These are phyloP conservation scores for Stegodyphus mimosarum DNA, from an alignment of 1,140 invertebrate species.

Conservation along the genomic window DNA sequence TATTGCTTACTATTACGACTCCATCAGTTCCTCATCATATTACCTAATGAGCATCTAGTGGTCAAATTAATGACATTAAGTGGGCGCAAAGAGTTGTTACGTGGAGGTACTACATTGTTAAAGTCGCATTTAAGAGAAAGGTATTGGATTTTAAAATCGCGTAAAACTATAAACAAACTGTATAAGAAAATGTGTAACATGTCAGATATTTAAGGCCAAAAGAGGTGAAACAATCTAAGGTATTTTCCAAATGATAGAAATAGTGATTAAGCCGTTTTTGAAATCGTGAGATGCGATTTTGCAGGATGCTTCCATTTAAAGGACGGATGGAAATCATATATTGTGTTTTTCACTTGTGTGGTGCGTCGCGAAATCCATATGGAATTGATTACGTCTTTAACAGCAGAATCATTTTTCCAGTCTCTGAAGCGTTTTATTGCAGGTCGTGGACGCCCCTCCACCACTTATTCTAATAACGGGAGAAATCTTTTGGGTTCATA, in stretches of 20 bases:
- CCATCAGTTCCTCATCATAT: too few species aligned
- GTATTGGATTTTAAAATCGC: constrained; percentile 16
- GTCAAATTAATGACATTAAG: too few species aligned
- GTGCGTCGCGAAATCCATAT: constrained; percentile 68
- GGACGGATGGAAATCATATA: constrained; percentile 67
- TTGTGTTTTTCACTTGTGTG: constrained; percentile 69
- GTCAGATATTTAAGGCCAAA: background rate
- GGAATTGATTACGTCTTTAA: constrained; percentile 67
- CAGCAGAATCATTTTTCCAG: constrained; percentile 67
- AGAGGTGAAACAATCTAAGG: background rate
- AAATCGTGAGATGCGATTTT: constrained; percentile 6
- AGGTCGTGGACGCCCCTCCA: constrained; percentile 62
- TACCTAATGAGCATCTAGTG: too few species aligned
- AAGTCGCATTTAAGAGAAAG: background rate
- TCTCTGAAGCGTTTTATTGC: constrained; percentile 67
- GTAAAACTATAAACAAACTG: background rate
- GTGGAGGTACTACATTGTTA: background rate
- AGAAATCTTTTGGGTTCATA: constrained; percentile 59
- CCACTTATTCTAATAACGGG: constrained; percentile 59
- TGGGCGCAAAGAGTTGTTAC: background rate
- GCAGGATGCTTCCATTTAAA: constrained; percentile 61
- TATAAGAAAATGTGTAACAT: background rate
- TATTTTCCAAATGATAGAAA: background rate
- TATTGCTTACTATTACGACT: too few species aligned
- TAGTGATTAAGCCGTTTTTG: background rate